Evolutionary conservation across 1,140 invertebrate species (phyloP).

Genomic region (Musca domestica): DNA sequence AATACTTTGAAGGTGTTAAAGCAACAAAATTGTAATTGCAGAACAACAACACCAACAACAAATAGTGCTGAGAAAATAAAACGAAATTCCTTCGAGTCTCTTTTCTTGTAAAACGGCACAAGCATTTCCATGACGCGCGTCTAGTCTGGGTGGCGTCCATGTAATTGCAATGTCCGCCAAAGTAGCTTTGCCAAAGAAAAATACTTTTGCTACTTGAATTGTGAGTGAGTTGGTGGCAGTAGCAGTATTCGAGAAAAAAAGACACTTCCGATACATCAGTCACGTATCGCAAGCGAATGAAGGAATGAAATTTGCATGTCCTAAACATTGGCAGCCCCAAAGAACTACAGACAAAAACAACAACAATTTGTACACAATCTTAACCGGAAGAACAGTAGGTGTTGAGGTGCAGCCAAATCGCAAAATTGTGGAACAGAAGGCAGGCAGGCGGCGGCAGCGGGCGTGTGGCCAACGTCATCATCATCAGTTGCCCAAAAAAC

Average conservation of each 20-base stretch:
- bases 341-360: neutral
- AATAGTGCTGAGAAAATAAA: neutral
- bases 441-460: neutral
- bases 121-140: neutral
- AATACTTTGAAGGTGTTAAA: conserved; percentile 9
- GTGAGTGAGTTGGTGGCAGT: conserved; percentile 10
- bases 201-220: conserved; percentile 1
- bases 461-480: too few relatives aligned
- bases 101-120: neutral
- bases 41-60: neutral
- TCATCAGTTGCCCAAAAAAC: too few relatives aligned
- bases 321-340: conserved; percentile 8
- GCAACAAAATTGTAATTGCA: neutral
- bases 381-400: too few relatives aligned
- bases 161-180: conserved; percentile 23
- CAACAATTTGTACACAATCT: neutral
- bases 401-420: too few relatives aligned
- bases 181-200: neutral
- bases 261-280: conserved; percentile 18
- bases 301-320: conserved; percentile 19
- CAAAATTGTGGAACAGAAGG: neutral
- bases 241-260: neutral
- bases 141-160: conserved; percentile 23
- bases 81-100: conserved; percentile 24
- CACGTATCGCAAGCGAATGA: conserved; percentile 15